A percentile compares a stretch with the other conserved stretches of the same genome.
These are phyloP conservation scores for Chrysaora quinquecirrha DNA, from an alignment of 30 jellyfish, hydroid and myxozoan species.

Conservation along the genomic window DNA sequence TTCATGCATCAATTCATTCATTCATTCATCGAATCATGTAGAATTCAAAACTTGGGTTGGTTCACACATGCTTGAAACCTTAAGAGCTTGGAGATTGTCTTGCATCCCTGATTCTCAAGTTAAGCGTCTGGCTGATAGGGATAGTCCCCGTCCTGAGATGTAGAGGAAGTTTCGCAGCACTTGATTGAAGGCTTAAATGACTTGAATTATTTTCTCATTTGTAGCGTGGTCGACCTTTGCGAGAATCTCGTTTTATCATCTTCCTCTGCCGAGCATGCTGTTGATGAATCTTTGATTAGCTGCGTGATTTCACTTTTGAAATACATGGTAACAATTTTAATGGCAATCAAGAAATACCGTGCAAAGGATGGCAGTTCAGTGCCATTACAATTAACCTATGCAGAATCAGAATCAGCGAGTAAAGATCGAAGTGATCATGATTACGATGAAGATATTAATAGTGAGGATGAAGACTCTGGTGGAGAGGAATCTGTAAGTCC, in stretches of 20 bases:
- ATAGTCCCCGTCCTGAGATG: too few relatives aligned
- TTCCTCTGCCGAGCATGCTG: not conserved
- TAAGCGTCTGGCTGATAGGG: too few relatives aligned
- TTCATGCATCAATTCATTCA: too few relatives aligned
- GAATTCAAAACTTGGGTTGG: too few relatives aligned
- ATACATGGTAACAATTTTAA: conserved; percentile 23
- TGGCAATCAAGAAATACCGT: conserved; percentile 27
- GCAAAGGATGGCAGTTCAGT: conserved; percentile 34
- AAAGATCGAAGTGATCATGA: conserved; percentile 49
- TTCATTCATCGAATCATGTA: too few relatives aligned
- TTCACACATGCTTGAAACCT: too few relatives aligned
- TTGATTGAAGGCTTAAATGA: too few relatives aligned
- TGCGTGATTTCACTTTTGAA: conserved; percentile 35
- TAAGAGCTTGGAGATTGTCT: too few relatives aligned
- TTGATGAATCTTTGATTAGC: conserved; percentile 36
- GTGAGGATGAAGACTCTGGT: conserved; percentile 77
- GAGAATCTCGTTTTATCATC: not conserved
- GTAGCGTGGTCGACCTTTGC: not conserved
- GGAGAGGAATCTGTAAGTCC: conserved; percentile 89
- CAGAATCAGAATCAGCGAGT: conserved; percentile 36
- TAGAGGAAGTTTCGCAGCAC: too few relatives aligned
- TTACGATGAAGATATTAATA: conserved; percentile 42
- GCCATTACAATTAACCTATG: conserved; percentile 17
- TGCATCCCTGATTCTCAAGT: too few relatives aligned
- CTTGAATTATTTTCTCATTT: too few relatives aligned